phyloP scores from a whole-genome alignment of 2,113 vertebrate species.

The Python bivittatus region DNA sequence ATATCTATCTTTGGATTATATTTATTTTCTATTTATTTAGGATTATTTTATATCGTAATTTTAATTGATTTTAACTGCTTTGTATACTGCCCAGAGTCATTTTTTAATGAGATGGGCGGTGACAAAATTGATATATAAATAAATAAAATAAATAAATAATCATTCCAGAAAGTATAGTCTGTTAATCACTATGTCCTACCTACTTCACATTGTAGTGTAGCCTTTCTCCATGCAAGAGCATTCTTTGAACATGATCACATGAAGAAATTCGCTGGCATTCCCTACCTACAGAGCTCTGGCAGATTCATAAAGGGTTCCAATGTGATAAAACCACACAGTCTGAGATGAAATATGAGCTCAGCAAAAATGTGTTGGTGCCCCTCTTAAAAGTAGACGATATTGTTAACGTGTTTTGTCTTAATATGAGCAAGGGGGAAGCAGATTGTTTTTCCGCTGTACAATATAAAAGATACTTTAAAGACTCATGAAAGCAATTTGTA shows the following conservation, averaged over 20 bases:
- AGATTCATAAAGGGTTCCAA: not conserved
- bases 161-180: not conserved
- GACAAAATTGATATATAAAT: no score
- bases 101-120: no score
- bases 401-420: not conserved
- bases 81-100: no score
- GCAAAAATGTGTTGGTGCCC: not conserved
- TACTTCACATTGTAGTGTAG: not conserved
- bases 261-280: no score
- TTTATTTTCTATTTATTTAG: no score
- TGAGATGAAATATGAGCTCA: not conserved
- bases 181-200: not conserved
- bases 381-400: not conserved
- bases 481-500: slow-evolving; percentile 29
- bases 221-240: not conserved
- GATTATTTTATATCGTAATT: no score
- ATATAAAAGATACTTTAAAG: slow-evolving; percentile 26
- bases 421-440: not conserved
- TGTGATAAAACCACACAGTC: not conserved
- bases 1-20: no score
- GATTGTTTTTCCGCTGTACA: not conserved
- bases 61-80: no score
- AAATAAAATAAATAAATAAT: no score
- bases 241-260: not conserved
- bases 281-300: no score